phyloP scores from a whole-genome alignment of 2,888 invertebrate species.

The Monopis laevigella region DNA sequence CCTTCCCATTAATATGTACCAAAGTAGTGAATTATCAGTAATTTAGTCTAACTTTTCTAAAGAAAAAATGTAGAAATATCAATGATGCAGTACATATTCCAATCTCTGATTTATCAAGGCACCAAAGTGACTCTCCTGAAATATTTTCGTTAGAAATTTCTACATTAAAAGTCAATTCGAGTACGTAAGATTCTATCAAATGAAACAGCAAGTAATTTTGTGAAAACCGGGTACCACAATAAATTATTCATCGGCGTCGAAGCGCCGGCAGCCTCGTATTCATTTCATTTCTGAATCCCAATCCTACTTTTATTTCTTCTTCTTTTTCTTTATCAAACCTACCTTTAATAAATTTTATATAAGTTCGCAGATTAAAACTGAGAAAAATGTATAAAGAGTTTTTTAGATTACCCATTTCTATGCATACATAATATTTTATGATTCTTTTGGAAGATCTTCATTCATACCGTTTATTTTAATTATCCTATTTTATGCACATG shows the following conservation, averaged over 20 bases:
- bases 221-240: constrained; percentile 60
- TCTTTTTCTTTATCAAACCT: constrained; percentile 50
- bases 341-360: constrained; percentile 62
- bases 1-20: too few species aligned
- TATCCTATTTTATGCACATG: too few species aligned
- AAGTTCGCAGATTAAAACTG: constrained; percentile 49
- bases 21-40: not conserved
- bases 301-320: constrained; percentile 48
- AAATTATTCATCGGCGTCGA: constrained; percentile 67
- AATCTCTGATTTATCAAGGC: not conserved
- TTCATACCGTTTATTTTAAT: too few species aligned
- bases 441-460: not conserved
- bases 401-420: too few species aligned
- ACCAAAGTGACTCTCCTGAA: too few species aligned
- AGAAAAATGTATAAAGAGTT: constrained; percentile 4
- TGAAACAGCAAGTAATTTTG: constrained; percentile 61
- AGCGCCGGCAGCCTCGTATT: constrained; percentile 62
- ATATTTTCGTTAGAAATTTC: too few species aligned
- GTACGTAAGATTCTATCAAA: constrained; percentile 45
- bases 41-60: not conserved
- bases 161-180: constrained; percentile 36
- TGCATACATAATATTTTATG: not conserved
- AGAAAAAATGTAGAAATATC: not conserved
- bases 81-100: not conserved
- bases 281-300: constrained; percentile 65